Conservation (phyloP, 2,113 vertebrate species). For the Cygnus atratus region DNA sequence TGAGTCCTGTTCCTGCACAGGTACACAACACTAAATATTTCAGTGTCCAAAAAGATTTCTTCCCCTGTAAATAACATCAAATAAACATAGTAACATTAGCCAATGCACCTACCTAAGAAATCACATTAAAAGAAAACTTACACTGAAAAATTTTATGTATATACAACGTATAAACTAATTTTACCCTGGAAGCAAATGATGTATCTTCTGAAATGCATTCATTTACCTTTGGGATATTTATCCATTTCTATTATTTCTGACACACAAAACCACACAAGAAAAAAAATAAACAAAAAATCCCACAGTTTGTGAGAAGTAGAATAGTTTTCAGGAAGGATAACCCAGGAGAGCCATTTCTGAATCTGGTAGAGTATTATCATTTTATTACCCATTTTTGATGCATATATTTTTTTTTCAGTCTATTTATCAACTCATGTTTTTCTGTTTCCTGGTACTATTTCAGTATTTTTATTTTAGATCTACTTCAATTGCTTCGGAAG, state of each 20-base stretch:
- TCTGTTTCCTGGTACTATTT: background rate
- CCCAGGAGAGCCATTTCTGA: background rate
- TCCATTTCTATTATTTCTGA: background rate
- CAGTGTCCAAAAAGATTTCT: background rate
- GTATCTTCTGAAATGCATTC: background rate
- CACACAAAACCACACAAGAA: background rate
- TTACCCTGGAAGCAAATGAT: background rate
- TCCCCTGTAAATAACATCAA: background rate
- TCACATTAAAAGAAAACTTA: background rate
- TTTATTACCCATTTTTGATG: background rate
- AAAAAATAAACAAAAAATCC: background rate
- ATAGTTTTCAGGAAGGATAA: background rate
- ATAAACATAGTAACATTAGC: background rate
- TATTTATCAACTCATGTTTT: background rate
- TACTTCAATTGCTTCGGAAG: background rate
- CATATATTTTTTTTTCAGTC: background rate
- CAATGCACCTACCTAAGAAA: background rate
- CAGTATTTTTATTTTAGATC: background rate
- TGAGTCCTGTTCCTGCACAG: background rate
- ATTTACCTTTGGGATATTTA: background rate
- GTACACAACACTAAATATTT: background rate
- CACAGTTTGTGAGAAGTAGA: background rate
- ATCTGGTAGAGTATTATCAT: background rate
- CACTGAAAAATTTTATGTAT: background rate
- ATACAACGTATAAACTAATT: background rate